Evolutionary conservation across 1,140 invertebrate genomes (phyloP).

Genomic region (Caerostris extrusa): DNA sequence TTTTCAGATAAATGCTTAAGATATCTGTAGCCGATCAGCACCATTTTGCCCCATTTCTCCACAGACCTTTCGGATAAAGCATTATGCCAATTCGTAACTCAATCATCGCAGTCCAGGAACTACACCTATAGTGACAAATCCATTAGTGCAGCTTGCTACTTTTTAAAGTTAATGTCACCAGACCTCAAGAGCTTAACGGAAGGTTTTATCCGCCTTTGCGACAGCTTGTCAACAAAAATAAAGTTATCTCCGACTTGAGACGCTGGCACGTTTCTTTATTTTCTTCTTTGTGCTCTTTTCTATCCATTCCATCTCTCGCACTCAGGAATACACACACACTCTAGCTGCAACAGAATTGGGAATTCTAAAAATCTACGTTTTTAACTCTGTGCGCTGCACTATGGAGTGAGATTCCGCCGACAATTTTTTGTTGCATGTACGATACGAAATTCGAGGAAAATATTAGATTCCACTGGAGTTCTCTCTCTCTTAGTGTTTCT

Average conservation of each 20-base stretch:
- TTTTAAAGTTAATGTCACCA: constrained; percentile 65
- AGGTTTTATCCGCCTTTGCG: constrained; percentile 36
- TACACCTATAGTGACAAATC: constrained; percentile 53
- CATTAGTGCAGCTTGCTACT: constrained; percentile 52
- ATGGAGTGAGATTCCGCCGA: neutral
- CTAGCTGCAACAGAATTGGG: neutral
- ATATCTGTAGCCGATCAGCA: too few relatives aligned
- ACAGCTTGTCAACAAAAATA: constrained; percentile 65
- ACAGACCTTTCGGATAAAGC: neutral
- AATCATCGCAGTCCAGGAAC: neutral
- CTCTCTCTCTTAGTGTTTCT: neutral
- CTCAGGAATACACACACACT: neutral
- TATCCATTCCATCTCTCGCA: neutral
- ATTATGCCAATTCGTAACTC: constrained; percentile 23
- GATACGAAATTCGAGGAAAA: neutral
- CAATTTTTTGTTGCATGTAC: neutral
- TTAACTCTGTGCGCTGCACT: neutral
- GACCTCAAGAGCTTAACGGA: constrained; percentile 57
- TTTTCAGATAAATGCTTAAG: too few relatives aligned
- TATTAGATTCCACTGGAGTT: neutral
- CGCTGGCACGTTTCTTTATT: neutral
- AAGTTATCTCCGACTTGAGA: constrained; percentile 51
- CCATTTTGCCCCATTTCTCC: too few relatives aligned
- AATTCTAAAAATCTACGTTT: constrained; percentile 30
- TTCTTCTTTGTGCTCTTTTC: neutral